Evolutionary conservation across 2,797 vertebrate genomes (phyloP), one percentile per base, ranked within the genome.

Genomic region (Danio kyathit): DNA sequence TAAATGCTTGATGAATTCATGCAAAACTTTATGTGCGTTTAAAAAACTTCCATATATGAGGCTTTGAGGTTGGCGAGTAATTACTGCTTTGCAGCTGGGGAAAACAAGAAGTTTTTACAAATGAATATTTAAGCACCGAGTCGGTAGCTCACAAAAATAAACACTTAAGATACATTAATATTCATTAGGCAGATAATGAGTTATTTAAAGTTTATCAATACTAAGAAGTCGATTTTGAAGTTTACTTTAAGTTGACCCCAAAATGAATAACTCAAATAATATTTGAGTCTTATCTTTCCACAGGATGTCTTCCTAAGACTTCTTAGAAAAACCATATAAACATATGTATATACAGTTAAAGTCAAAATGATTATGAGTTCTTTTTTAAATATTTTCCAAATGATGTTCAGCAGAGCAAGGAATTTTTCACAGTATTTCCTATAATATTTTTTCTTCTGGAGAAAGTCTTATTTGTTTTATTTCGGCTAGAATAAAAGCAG

Each of bases 1-100:
- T 77, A 29, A 75, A 48, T 2, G 41, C 10, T 40, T 57, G 51
- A 67, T 13, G n/a, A 54, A 76, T 57, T 57, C 16, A 40, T 9
- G 9, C 21, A 9, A 57, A 77, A 75, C 29, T 13, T 57, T 57
- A 51, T 29, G 41, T 17, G 59, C 4, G 19, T 67, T 54, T 54
- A 44, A 76, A 66, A 64, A 56, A 65, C 1, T 21, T 4, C 10
- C 44, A 66, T 66, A 57, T 57, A 56, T 59, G 6, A 43, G 60
- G 29, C 7, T 6, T 75, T 52, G 11, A 56, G 41, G 12, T 17
- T 48, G 52, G 19, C 19, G 43, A 46, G 54, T 16, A 59, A 73
- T 73, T 73, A 46, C 54, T 71, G 4, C 0, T 73, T 41, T 48
- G 7, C 52, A 21, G 19, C 52, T 59, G 21, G 5, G 13, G 11